Evolutionary conservation across 2,797 vertebrate genomes (phyloP), one percentile per base, ranked within the genome.

Genomic region (Myotis vivesi): DNA sequence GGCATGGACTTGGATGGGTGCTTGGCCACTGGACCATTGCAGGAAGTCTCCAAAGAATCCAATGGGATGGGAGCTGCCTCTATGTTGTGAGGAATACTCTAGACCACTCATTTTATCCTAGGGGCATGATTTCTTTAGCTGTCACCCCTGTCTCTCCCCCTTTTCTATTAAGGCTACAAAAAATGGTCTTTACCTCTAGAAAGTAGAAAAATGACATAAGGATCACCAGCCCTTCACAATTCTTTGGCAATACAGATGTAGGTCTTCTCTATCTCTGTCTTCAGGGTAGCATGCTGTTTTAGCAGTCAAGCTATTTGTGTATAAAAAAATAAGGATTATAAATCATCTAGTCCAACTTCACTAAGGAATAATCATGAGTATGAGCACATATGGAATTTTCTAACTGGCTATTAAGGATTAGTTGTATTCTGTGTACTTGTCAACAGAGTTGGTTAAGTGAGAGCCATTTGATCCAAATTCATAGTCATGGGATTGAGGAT

Each of bases 351-450:
- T 71, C 38, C 71, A 1, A 53, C n/a, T 93, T 77, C 79, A 46
- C 33, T 66, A 91, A 84, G 7, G 64, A 85, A 82, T 89, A 75
- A 55, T 89, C 38, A 81, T 55, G 16, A 80, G 10, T 55, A 41
- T 62, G 33, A 86, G 51, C 38, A 86, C 22, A 62, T 44, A 59
- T 72, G 30, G 77, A n/a, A 77, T 72, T 84, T 92, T 95, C 41
- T 16, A n/a, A 0, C 30, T 3, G 55, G 12, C 5, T 82, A 68
- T 41, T 91, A 77, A 64, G 38, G 4, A 19, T 83, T 72, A 33
- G 12, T 84, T 92, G 77, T 55, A 80, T 87, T 93, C 49, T 91
- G 12, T 51, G 85, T 72, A 41, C 28, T 75, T 91, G 25, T 87
- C 33, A 77, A 30, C 25, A 85, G 69, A 53, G 49, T 69, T 59